phyloP scores from a whole-genome alignment of 2,888 invertebrate species.

The Andrena minutula region DNA sequence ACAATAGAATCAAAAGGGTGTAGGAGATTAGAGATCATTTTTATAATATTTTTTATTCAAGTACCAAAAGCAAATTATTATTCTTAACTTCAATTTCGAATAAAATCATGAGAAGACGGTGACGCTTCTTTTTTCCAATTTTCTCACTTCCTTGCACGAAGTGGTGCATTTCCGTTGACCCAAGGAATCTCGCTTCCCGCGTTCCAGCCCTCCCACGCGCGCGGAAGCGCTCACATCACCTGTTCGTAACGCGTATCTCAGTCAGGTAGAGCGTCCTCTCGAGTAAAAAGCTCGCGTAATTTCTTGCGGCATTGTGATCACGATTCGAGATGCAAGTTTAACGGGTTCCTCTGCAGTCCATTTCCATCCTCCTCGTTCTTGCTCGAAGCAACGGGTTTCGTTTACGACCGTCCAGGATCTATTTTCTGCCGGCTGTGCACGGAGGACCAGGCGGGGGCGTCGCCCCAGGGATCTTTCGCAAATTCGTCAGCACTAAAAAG shows the following conservation, averaged over 20 bases:
- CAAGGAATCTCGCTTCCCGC: neutral
- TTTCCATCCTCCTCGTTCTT: constrained; percentile 11
- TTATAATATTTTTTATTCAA: too few relatives aligned
- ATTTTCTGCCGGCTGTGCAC: neutral
- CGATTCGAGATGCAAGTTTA: constrained; percentile 12
- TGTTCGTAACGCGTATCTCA: constrained; percentile 11
- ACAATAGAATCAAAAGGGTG: too few relatives aligned
- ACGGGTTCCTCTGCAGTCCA: neutral
- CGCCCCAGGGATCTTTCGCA: constrained; percentile 10
- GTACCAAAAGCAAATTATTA: too few relatives aligned
- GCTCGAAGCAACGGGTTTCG: neutral
- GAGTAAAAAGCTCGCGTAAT: constrained; percentile 21
- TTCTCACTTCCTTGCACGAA: neutral
- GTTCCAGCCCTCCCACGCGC: constrained; percentile 1
- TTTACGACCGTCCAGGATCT: constrained; percentile 5
- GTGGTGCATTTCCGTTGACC: neutral
- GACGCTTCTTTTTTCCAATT: neutral
- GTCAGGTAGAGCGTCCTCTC: too few relatives aligned
- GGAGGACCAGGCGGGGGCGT: neutral
- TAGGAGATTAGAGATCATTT: too few relatives aligned
- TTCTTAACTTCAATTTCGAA: too few relatives aligned
- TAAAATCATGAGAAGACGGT: too few relatives aligned
- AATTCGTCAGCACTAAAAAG: constrained; percentile 30
- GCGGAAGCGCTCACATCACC: constrained; percentile 8
- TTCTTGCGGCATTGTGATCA: constrained; percentile 16